Evolutionary conservation across 35 echinoderm and acorn worm genomes (phyloP), one percentile per base, ranked within the genome.

Genomic region (Patiria miniata): DNA sequence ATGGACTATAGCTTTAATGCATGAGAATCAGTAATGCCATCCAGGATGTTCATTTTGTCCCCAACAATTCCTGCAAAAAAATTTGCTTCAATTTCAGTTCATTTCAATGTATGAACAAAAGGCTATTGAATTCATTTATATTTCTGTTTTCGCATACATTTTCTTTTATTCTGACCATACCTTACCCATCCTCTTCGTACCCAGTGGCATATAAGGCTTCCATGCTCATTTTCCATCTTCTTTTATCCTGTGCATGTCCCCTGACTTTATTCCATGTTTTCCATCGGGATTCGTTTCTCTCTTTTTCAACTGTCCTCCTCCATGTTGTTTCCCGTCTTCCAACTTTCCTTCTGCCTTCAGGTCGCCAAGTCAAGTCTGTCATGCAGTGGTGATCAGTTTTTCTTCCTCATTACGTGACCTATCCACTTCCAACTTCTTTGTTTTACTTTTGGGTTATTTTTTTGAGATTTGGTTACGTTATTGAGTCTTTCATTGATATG

Each of bases 291-390:
- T 21, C 28, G 5, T 60, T 57, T 60, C 57, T 60, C 28, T 14
- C 16, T 21, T 18, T 57, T 57, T 57, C 54, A 2, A 81, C 79
- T 17, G 6, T 53, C 29, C 29, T 81, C 47, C 40, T 81, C 79
- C 36, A 51, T 44, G 79, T 81, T 40, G 40, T 81, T 81, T 56
- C 2, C 47, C 1, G 79, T 51, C 79, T 51, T 36, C 40, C 79
- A 40, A 2, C 40, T 81, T 81, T 81, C 39, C 79, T 56, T 51
- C 29, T 81, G 6, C 40, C 79, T 39, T 81, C 79, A 44, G 79
- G 79, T 51, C 47, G 40, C 79, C 34, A 81, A 7, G 37, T 81
- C 7, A 2, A 40, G 18, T 19, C 79, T 12, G 79, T 81, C 79
- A 81, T 38, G 79, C 40, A 81, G 18, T 81, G 22, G n/a, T 81